phyloP scores from a whole-genome alignment of 1,140 invertebrate genomes.

The fruit fly (Drosophila melanogaster) region Release_6_plus_ISO1_MT NT_033777.3:11595001-11595500 shows the following conservation, averaged over 20 bases:
- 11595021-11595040: constrained; percentile 44
- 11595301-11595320: constrained; percentile 40
- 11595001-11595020: constrained; percentile 59
- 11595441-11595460: not conserved
- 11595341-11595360: constrained; percentile 31
- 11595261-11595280: constrained; percentile 16
- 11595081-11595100: constrained; percentile 5
- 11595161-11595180: constrained; percentile 40
- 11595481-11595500: constrained; percentile 12
- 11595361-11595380: constrained; percentile 12
- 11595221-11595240: not conserved
- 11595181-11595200: constrained; percentile 22
- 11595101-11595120: constrained; percentile 36
- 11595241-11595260: constrained; percentile 23
- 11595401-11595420: constrained; percentile 61
- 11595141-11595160: constrained; percentile 43
- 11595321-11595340: constrained; percentile 22
- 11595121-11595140: constrained; percentile 26
- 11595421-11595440: constrained; percentile 36
- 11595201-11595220: not conserved
- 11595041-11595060: constrained; percentile 52
- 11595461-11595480: constrained; percentile 55
- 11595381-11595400: constrained; percentile 44
- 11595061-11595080: constrained; percentile 42
- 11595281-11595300: constrained; percentile 26